Base-by-base conservation (phyloP, 2,797 vertebrate genomes). In the Sitta carolinensis region DNA sequence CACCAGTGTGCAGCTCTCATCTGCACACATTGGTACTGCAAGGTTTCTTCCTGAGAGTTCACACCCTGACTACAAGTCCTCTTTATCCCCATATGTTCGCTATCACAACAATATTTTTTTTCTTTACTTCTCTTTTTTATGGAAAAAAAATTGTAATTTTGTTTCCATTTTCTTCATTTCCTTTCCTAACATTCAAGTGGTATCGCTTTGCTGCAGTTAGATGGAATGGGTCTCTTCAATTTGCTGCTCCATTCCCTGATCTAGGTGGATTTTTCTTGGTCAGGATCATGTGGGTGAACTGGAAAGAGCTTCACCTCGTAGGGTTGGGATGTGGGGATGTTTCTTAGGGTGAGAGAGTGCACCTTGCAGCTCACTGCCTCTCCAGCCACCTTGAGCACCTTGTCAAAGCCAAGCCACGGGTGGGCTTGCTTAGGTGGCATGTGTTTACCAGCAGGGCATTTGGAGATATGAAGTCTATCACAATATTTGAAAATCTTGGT, bases 401-500 rank as follows among this genome's bases (percentile, higher is more conserved):
- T 48, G 7, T 27, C 50, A 36, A 47, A 30, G n/a, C 64, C 48
- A 17, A 59, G 61, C 27, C 50, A 43, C 14, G 58, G 55, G 38
- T 40, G 16, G 0, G 0, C 25, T 16, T 9, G 42, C 87, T 90
- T 34, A 27, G 13, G 23, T 13, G 13, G 59, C 3, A 21, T 66
- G 61, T 66, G 47, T 73, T 79, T 50, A 50, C 64, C 80, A 64
- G 54, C 5, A 6, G 42, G 50, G 25, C 66, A 62, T 76, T 70
- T 76, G 34, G 61, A 91, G 72, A 66, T 66, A 51, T 7, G 38
- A 78, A 62, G 11, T 48, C 78, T 92, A 73, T 90, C 84, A 74
- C 38, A 94, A 87, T 94, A 93, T 91, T 95, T 72, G 11, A 90
- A 87, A 79, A 84, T 50, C 69, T 70, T 5, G 23, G 51, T 61